phyloP scores from a whole-genome alignment of 2,888 invertebrate genomes.

The Cheilosia impressa region DNA sequence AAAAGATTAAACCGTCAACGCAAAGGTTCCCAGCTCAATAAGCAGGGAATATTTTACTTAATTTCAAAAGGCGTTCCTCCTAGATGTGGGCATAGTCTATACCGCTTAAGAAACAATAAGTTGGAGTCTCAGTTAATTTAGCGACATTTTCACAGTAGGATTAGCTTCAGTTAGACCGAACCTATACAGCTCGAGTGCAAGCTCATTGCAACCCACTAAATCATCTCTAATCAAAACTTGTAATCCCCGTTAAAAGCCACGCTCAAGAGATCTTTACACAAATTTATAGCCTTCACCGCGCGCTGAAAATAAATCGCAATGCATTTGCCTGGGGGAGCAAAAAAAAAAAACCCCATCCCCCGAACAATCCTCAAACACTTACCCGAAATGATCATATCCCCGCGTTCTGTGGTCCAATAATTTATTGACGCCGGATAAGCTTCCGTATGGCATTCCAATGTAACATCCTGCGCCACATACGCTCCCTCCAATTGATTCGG shows the following conservation, averaged over 20 bases:
- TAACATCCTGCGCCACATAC: slow-evolving; percentile 94
- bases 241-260: slow-evolving; percentile 41
- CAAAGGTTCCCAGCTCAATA: too few species aligned
- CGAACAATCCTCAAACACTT: slow-evolving; percentile 80
- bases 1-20: too few species aligned
- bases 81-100: too few species aligned
- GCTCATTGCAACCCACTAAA: neutral
- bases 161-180: too few species aligned
- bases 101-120: too few species aligned
- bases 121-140: too few species aligned
- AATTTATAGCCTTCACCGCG: slow-evolving; percentile 33
- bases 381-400: slow-evolving; percentile 97
- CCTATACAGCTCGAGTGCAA: too few species aligned
- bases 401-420: slow-evolving; percentile 96
- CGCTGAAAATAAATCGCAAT: slow-evolving; percentile 35
- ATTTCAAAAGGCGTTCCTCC: too few species aligned
- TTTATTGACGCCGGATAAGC: slow-evolving; percentile 96
- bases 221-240: slow-evolving; percentile 15
- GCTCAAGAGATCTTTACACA: slow-evolving; percentile 16
- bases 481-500: slow-evolving; percentile 96
- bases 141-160: too few species aligned
- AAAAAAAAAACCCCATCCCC: neutral
- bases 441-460: slow-evolving; percentile 95
- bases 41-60: too few species aligned
- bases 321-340: neutral